Conservation (phyloP, 2,113 vertebrate genomes). For the Xiphophorus hellerii region DNA sequence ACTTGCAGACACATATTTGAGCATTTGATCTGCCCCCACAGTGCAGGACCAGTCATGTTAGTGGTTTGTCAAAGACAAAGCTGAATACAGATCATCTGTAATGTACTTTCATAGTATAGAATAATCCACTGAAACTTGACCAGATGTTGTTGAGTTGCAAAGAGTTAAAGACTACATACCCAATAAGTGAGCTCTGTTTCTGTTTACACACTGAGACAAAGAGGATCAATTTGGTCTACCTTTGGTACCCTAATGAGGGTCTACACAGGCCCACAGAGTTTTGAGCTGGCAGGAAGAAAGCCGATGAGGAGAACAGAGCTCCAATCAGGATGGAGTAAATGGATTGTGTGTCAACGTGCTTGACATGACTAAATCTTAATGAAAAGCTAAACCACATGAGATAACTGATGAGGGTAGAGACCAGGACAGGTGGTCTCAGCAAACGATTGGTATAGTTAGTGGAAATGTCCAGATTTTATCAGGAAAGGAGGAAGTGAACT, state of each 20-base stretch:
- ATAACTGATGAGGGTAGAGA: background rate
- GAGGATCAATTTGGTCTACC: background rate
- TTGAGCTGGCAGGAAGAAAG: conserved; percentile 13
- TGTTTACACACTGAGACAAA: background rate
- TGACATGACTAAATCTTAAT: conserved; percentile 32
- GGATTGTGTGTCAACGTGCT: background rate
- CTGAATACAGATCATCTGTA: background rate
- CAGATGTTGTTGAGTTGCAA: background rate
- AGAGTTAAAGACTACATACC: background rate
- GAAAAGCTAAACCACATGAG: background rate
- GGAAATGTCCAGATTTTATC: background rate
- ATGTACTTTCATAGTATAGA: background rate
- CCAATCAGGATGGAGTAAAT: background rate
- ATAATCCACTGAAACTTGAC: background rate
- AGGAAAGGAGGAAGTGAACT: background rate
- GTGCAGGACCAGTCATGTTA: background rate
- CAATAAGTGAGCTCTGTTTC: background rate
- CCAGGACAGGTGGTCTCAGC: background rate
- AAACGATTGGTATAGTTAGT: conserved; percentile 11
- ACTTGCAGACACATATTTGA: no score
- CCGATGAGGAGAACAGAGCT: conserved; percentile 2
- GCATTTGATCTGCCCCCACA: no score
- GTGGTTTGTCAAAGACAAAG: background rate
- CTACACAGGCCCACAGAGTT: background rate
- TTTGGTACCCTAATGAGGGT: conserved; percentile 9